Evolutionary conservation across 2,113 vertebrate species (phyloP).

Genomic region (Myrmecophaga tridactyla): DNA sequence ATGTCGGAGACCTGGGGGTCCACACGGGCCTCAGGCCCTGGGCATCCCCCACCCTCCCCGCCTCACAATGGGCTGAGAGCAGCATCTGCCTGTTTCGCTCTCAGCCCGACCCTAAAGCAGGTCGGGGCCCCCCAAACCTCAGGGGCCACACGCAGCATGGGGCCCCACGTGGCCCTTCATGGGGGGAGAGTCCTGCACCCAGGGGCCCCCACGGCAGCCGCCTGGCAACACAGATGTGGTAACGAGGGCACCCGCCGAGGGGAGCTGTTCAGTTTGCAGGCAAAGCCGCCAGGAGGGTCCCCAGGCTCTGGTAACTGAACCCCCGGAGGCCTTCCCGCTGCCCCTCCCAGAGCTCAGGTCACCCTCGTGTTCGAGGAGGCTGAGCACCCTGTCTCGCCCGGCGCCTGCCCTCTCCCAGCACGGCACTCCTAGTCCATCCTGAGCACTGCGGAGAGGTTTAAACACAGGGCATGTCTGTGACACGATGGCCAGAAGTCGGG

Average conservation of each 20-base stretch:
- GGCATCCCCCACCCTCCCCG: no score
- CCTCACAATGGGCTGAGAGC: no score
- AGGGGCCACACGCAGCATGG: no score
- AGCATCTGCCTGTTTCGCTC: no score
- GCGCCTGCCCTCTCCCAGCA: not conserved
- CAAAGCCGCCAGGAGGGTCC: rapidly evolving
- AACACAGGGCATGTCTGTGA: no score
- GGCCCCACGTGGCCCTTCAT: no score
- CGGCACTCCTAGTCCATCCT: not conserved
- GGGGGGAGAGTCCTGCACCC: no score
- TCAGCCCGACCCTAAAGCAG: no score
- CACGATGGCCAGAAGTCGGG: not conserved
- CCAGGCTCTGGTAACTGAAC: not conserved
- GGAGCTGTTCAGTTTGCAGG: not conserved
- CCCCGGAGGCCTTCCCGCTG: not conserved
- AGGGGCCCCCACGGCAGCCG: not conserved
- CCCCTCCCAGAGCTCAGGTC: not conserved
- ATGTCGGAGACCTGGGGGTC: no score
- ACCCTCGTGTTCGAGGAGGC: not conserved
- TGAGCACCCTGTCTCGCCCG: not conserved
- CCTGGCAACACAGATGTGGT: not conserved
- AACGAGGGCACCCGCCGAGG: not conserved
- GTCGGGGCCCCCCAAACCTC: no score
- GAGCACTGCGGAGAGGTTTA: not conserved
- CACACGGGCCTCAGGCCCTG: no score